Evolutionary conservation across 1,140 invertebrate genomes (phyloP).

Genomic region (Charaxes varanes): DNA sequence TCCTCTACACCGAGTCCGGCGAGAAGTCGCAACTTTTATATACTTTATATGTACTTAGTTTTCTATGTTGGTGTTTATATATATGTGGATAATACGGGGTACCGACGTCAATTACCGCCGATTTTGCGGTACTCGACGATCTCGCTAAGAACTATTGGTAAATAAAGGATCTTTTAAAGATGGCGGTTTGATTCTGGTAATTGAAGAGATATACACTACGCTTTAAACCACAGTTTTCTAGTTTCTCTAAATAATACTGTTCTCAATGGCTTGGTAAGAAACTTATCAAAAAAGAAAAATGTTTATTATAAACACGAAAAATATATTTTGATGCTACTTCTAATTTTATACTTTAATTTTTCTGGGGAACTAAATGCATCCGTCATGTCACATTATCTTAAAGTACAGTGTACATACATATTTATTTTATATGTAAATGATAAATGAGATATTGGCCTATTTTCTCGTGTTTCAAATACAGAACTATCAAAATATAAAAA

Average conservation of each 20-base stretch:
- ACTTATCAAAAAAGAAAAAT: constrained; percentile 46
- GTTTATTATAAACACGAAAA: constrained; percentile 41
- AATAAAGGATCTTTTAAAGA: constrained; percentile 52
- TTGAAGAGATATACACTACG: constrained; percentile 57
- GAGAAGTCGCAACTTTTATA: constrained; percentile 42
- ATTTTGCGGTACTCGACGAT: constrained; percentile 27
- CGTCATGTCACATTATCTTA: constrained; percentile 57
- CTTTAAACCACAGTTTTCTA: constrained; percentile 63
- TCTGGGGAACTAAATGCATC: constrained; percentile 69
- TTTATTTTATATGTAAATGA: constrained; percentile 58
- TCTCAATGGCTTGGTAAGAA: constrained; percentile 72
- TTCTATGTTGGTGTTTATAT: constrained; percentile 70
- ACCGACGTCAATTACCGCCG: constrained; percentile 36
- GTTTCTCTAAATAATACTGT: constrained; percentile 73
- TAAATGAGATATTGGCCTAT: constrained; percentile 70
- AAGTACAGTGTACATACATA: constrained; percentile 57
- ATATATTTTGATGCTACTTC: constrained; percentile 43
- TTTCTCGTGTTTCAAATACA: constrained; percentile 71
- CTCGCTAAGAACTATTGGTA: constrained; percentile 55
- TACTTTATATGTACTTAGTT: constrained; percentile 60
- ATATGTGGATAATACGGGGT: constrained; percentile 54
- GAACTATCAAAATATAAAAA: constrained; percentile 76
- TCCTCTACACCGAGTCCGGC: constrained; percentile 32
- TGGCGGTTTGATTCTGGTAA: constrained; percentile 56
- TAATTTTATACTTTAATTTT: constrained; percentile 31